Evolutionary conservation across 2,113 vertebrate genomes (phyloP).

Genomic region (Oryzias curvinotus): DNA sequence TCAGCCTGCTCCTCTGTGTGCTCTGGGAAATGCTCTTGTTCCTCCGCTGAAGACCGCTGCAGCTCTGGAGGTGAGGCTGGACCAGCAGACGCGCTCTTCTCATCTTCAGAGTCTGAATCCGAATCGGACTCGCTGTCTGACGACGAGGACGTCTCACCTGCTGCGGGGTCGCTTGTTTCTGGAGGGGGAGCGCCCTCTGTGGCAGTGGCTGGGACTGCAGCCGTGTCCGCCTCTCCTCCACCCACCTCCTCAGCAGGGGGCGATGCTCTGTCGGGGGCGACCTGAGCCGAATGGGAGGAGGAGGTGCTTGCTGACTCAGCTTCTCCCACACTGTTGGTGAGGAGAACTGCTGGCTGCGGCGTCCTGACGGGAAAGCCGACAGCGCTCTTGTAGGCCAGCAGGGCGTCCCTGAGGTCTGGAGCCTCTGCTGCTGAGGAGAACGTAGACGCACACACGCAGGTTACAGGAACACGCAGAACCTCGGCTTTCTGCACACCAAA

Average conservation of each 20-base stretch:
- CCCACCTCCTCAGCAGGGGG: neutral
- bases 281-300: no score
- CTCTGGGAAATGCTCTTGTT: constrained; percentile 2
- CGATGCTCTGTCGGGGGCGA: neutral
- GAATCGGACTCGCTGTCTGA: constrained; percentile 68
- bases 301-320: neutral
- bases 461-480: neutral
- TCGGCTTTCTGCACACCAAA: no score
- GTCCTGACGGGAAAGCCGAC: constrained; percentile 71
- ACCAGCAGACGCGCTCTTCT: constrained; percentile 19
- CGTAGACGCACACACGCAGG: constrained; percentile 45
- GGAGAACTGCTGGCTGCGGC: constrained; percentile 43
- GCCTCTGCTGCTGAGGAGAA: constrained; percentile 67
- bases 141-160: constrained; percentile 47
- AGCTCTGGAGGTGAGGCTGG: neutral
- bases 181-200: neutral
- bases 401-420: constrained; percentile 62
- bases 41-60: neutral
- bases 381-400: constrained; percentile 73
- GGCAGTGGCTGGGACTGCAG: constrained; percentile 4
- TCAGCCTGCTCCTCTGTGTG: neutral
- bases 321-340: constrained; percentile 29
- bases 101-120: constrained; percentile 55
- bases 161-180: constrained; percentile 12
- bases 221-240: neutral